Evolutionary conservation across 2,113 vertebrate genomes (phyloP).

Genomic region (Equus quagga): DNA sequence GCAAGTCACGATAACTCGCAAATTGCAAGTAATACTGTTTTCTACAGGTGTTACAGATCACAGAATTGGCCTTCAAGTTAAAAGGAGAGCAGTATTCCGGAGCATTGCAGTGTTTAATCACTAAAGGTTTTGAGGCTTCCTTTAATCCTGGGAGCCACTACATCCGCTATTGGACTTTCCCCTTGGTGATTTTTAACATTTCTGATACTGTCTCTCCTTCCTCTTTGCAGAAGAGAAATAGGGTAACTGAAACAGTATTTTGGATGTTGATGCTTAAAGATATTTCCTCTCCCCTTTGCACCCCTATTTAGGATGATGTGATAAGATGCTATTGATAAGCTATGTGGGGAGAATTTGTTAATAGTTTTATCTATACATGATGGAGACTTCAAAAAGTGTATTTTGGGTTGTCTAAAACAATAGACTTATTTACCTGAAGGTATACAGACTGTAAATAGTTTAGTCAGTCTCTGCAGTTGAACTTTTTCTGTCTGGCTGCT

Average conservation of each 20-base stretch:
- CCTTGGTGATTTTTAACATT: not conserved
- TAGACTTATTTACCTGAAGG: not conserved
- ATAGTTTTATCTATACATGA: not conserved
- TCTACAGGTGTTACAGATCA: not conserved
- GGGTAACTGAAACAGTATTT: not conserved
- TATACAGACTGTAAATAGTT: not conserved
- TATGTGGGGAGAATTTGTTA: not conserved
- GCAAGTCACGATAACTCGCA: not conserved
- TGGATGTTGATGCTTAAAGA: slow-evolving; percentile 8
- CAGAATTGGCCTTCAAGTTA: not conserved
- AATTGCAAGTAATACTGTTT: not conserved
- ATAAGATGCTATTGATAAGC: not conserved
- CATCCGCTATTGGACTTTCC: not conserved
- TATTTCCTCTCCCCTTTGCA: not conserved
- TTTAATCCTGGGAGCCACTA: slow-evolving; percentile 13
- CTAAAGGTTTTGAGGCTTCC: not conserved
- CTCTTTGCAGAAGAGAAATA: slow-evolving; percentile 17
- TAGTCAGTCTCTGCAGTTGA: not conserved
- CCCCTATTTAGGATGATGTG: not conserved
- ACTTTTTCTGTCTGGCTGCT: not conserved
- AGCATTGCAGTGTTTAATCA: not conserved
- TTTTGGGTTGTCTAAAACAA: not conserved
- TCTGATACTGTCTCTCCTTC: not conserved
- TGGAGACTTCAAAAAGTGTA: not conserved
- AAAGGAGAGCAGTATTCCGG: not conserved